Percentiles rank a stretch among this genome's conserved stretches.
phyloP scores from a whole-genome alignment of 1,140 invertebrate species.

The Sinonovacula constricta region DNA sequence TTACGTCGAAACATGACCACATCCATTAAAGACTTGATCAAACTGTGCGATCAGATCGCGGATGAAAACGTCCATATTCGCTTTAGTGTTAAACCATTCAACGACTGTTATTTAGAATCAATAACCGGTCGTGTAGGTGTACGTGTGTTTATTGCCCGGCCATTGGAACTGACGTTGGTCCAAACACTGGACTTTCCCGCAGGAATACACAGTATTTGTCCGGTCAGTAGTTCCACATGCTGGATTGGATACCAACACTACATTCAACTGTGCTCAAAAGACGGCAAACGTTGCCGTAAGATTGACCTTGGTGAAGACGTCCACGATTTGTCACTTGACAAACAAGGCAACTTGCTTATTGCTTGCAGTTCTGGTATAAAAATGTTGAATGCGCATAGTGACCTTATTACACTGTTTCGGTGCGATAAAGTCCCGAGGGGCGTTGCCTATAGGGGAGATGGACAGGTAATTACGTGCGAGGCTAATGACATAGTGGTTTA shows the following conservation, averaged over 20 bases:
- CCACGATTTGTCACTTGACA: conserved; percentile 23
- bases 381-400: background rate
- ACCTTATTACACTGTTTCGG: conserved; percentile 13
- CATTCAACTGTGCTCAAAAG: conserved; percentile 41
- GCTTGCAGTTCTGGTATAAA: conserved; percentile 27
- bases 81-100: conserved; percentile 30
- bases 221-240: conserved; percentile 2
- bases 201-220: conserved; percentile 41
- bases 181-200: conserved; percentile 2
- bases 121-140: conserved; percentile 36
- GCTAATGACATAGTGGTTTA: conserved; percentile 23
- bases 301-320: conserved; percentile 34
- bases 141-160: conserved; percentile 23
- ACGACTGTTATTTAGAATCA: background rate
- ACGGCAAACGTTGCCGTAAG: background rate
- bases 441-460: conserved; percentile 12
- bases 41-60: conserved; percentile 21
- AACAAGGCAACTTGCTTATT: conserved; percentile 24
- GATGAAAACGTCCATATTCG: conserved; percentile 42
- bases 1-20: background rate
- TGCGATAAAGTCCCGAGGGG: conserved; percentile 20
- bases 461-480: conserved; percentile 19
- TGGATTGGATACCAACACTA: conserved; percentile 46
- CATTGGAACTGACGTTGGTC: conserved; percentile 1
- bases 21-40: conserved; percentile 17